These are phyloP conservation scores for Aphelocoma californica DNA, from an alignment of 2,797 vertebrate species.

Conservation along the genomic window DNA sequence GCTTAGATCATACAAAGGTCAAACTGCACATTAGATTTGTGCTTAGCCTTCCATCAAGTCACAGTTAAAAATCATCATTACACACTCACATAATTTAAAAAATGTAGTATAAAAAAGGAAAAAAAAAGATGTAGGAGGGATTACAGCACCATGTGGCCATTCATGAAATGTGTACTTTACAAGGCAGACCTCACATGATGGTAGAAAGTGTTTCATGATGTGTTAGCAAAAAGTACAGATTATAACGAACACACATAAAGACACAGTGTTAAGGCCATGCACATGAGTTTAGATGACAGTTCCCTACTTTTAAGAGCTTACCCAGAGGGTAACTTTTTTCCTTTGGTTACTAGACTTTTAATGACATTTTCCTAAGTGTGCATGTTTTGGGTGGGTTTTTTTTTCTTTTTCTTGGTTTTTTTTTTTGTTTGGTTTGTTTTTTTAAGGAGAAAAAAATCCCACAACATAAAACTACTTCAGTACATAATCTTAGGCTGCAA, in stretches of 20 bases:
- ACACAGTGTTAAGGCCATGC: neutral
- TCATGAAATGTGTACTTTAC: constrained; percentile 52
- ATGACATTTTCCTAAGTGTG: neutral
- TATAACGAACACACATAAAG: constrained; percentile 51
- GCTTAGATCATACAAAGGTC: neutral
- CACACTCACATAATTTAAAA: constrained; percentile 3
- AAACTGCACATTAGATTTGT: neutral
- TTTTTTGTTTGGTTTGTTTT: neutral
- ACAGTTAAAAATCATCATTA: constrained; percentile 14
- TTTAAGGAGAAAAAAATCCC: neutral
- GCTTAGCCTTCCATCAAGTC: constrained; percentile 5
- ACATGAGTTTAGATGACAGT: neutral
- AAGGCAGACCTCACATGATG: constrained; percentile 53
- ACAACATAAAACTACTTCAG: neutral
- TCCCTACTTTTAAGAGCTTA: constrained; percentile 13
- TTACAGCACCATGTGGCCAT: constrained; percentile 50
- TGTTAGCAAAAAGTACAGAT: constrained; percentile 39
- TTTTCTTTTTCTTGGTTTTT: neutral
- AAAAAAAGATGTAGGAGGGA: constrained; percentile 35
- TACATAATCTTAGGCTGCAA: neutral
- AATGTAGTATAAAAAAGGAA: neutral
- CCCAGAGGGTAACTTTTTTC: neutral
- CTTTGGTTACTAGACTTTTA: neutral
- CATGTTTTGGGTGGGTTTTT: neutral
- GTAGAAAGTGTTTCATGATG: constrained; percentile 56